These are phyloP conservation scores for Venturia canescens DNA, from an alignment of 1,140 invertebrate species.

Conservation along the genomic window DNA sequence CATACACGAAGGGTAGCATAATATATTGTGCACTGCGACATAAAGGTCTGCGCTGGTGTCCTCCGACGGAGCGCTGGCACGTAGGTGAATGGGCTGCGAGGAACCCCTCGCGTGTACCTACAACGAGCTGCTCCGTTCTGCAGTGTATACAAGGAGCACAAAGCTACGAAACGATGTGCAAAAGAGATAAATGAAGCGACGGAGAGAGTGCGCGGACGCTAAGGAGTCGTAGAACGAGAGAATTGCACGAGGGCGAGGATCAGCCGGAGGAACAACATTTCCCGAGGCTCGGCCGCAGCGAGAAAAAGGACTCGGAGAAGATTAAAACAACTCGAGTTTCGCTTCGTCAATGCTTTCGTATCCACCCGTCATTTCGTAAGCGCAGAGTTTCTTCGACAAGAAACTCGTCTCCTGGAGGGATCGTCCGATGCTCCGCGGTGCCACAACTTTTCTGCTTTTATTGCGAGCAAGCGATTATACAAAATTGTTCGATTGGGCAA, in stretches of 20 bases:
- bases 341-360: too few species aligned
- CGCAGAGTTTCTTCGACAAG: too few species aligned
- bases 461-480: neutral
- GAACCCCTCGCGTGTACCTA: neutral
- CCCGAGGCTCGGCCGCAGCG: too few species aligned
- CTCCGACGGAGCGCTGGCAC: neutral
- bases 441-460: too few species aligned
- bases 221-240: too few species aligned
- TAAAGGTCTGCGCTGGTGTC: constrained; percentile 23
- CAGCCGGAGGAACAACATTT: too few species aligned
- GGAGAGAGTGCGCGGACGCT: neutral
- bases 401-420: too few species aligned
- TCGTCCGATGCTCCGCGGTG: too few species aligned
- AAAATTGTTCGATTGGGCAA: neutral
- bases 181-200: neutral
- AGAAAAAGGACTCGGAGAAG: too few species aligned
- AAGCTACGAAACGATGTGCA: constrained; percentile 17
- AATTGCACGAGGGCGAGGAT: neutral
- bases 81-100: neutral
- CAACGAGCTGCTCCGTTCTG: constrained; percentile 25
- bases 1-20: constrained; percentile 22
- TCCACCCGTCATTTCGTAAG: too few species aligned
- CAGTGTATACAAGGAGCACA: constrained; percentile 11
- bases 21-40: constrained; percentile 15
- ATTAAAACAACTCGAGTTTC: too few species aligned